Base-by-base conservation (phyloP, 2,888 invertebrate species). In the Punctoribates punctum region DNA sequence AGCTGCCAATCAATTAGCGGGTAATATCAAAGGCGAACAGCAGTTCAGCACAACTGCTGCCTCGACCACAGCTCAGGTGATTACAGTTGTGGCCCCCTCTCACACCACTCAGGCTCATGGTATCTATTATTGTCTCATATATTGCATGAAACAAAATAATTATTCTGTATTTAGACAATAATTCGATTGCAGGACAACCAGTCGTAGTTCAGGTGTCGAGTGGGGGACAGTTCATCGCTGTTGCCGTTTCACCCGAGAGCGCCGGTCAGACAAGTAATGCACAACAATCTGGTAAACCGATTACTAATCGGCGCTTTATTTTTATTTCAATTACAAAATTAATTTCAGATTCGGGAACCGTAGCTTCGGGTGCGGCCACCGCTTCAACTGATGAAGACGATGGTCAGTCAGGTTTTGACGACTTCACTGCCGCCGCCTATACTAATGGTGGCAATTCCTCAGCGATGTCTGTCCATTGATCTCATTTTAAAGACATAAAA, bases 41-140 rank as follows among this genome's bases (percentile, higher is more conserved):
- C 54, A 54, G 20, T 60, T 60, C 15, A 60, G 13, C 15, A 25
- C 60, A 25, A 60, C 8, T 60, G 25, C 60, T 9, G 60, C 60
- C 27, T 60, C 60, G 54, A 76, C 76, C 20, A 73, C 76, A 25
- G 76, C 76, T 2, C 51, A 73, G 27, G 73, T 76, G 48, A 76
- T 76, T 15, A 75, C 75, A 57, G 76, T 76, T 65, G 76, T 76
- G 54, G 75, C 75, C 17, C 75, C 75, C 25, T 73, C 76, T 51
- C 73, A 73, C 34, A 51, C n/a, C 1, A 73, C 46, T 15, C 51
- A 51, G 23, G 51, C 51, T 54, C 73, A 73, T n/a, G 51, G 46
- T 73, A 54, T 46, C 13, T n/a, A 25, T 72, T 42, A 23, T 73
- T 73, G 27, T 13, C 17, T 42, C 25, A n/a, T 20, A 27, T 73